A percentile compares a stretch with the other conserved stretches of the same genome.
phyloP scores from a whole-genome alignment of 2,888 invertebrate species.

The Hypselothyrea guttata region DNA sequence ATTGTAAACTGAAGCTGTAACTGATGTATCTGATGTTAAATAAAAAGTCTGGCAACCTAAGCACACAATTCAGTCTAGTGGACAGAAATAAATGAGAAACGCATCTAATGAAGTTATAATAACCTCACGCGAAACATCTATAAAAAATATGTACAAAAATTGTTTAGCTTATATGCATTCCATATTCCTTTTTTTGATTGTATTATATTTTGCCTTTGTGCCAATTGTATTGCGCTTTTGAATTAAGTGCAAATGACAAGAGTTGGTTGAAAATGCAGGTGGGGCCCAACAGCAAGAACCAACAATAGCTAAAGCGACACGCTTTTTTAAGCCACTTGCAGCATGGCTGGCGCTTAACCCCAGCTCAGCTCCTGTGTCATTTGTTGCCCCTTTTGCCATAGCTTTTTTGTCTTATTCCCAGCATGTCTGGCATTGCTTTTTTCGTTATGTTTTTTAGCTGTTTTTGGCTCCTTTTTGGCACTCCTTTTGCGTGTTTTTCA shows the following conservation, averaged over 20 bases:
- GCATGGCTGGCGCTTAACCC: constrained; percentile 40
- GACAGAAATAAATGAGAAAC: neutral
- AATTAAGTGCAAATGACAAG: constrained; percentile 82
- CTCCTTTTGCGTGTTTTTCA: constrained; percentile 75
- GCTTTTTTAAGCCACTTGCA: constrained; percentile 71
- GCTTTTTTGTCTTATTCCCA: neutral
- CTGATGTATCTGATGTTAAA: no score
- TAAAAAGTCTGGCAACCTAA: no score
- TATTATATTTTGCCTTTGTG: neutral
- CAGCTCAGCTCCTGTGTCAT: neutral
- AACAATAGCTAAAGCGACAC: constrained; percentile 24
- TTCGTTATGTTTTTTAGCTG: constrained; percentile 26
- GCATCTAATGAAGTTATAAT: constrained; percentile 51
- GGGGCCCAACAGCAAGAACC: constrained; percentile 5
- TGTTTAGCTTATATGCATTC: constrained; percentile 7
- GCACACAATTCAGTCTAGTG: constrained; percentile 1
- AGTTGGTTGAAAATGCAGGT: constrained; percentile 57
- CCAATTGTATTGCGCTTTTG: constrained; percentile 81
- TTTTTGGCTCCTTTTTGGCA: constrained; percentile 47
- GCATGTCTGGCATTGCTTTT: neutral
- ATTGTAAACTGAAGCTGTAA: no score
- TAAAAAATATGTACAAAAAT: constrained; percentile 14
- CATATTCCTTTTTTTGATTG: constrained; percentile 38
- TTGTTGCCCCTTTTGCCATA: constrained; percentile 1
- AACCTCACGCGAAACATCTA: constrained; percentile 12